Conservation (phyloP, 2,113 vertebrate genomes). For the Dryoscopus gambensis region DNA sequence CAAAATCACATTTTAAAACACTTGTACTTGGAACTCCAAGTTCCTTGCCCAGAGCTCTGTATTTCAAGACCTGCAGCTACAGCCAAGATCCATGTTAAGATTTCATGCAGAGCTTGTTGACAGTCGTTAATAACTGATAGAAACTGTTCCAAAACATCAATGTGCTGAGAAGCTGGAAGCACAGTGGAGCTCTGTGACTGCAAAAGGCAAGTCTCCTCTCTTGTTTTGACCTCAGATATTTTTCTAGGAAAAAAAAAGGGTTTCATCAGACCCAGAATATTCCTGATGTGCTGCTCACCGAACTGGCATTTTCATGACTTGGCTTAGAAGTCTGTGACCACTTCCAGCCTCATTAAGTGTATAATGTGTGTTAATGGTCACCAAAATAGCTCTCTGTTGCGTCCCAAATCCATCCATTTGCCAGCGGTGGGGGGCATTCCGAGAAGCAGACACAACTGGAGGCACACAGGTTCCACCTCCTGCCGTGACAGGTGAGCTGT, state of each 20-base stretch:
- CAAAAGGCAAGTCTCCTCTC: not conserved
- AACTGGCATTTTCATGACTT: not conserved
- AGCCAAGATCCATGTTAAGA: not conserved
- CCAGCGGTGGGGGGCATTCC: not conserved
- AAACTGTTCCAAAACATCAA: not conserved
- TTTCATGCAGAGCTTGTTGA: not conserved
- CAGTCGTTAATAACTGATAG: not conserved
- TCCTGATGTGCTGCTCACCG: accelerated
- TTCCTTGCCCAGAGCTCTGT: not conserved
- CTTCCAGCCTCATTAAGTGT: not conserved
- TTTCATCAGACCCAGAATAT: not conserved
- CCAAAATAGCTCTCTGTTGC: not conserved
- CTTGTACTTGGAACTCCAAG: not conserved
- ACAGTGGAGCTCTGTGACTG: not conserved
- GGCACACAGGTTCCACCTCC: not conserved
- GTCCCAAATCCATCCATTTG: not conserved
- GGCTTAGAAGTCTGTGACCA: not conserved
- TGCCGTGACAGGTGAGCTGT: not conserved
- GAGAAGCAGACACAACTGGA: accelerated
- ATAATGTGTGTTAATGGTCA: not conserved
- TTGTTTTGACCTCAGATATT: not conserved
- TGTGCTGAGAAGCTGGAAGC: not conserved
- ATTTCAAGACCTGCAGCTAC: not conserved
- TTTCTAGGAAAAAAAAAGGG: not conserved
- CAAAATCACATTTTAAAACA: not conserved